These are phyloP conservation scores for Phrynocephalus vlangalii DNA, from an alignment of 2,797 vertebrate genomes.

Conservation along the genomic window DNA sequence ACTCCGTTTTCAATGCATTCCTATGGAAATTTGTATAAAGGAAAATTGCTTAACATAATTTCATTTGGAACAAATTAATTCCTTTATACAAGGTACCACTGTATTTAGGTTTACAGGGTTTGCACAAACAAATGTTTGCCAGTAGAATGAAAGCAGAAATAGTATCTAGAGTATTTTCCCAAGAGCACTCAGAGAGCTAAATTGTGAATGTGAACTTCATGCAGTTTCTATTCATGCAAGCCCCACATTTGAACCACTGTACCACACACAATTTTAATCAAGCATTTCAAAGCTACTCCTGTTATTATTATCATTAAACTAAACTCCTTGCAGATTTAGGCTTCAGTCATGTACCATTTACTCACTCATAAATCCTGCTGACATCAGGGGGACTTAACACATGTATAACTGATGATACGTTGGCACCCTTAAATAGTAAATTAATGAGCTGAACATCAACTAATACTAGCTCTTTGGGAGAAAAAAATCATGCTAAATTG, in stretches of 20 bases:
- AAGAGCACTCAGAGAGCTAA: neutral
- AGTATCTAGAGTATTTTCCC: neutral
- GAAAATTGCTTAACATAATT: no score
- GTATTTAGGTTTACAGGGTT: neutral
- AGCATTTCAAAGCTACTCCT: neutral
- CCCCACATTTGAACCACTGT: neutral
- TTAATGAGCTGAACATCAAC: constrained; percentile 6
- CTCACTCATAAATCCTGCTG: neutral
- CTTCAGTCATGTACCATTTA: constrained; percentile 19
- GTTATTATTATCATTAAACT: neutral
- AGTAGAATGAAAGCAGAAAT: no score
- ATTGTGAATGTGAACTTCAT: neutral
- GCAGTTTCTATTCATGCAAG: neutral
- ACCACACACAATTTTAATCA: neutral
- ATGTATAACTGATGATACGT: neutral
- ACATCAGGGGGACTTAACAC: neutral
- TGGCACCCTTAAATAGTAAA: neutral
- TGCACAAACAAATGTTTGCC: neutral
- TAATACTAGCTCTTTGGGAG: neutral
- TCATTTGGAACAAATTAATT: no score
- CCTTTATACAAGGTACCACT: no score
- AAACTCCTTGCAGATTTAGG: neutral
- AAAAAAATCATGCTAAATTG: neutral
- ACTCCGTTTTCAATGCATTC: no score
- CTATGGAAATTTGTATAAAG: no score